These are phyloP conservation scores for Acanthurus tractus DNA, from an alignment of 2,797 vertebrate species.

Conservation along the genomic window DNA sequence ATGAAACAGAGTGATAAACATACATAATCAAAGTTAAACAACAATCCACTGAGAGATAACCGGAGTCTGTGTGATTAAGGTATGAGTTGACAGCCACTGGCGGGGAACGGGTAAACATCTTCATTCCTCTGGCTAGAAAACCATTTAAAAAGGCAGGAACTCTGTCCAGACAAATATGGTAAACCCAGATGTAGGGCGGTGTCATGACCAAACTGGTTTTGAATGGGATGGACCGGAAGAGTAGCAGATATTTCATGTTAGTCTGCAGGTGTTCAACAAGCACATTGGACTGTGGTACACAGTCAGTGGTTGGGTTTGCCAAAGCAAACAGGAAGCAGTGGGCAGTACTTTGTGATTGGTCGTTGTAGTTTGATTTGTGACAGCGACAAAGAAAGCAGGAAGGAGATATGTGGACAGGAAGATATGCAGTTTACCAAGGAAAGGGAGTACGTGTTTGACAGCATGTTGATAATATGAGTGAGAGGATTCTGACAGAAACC, in stretches of 20 bases:
- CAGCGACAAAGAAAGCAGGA: conserved; percentile 25
- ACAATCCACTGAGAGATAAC: conserved; percentile 12
- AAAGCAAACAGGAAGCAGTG: conserved; percentile 77
- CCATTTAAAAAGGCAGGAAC: conserved; percentile 68
- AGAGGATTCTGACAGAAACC: conserved; percentile 39
- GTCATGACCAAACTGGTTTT: conserved; percentile 41
- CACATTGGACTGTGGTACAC: conserved; percentile 20
- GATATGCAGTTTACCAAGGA: conserved; percentile 28
- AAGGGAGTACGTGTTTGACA: conserved; percentile 58
- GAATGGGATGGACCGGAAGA: conserved; percentile 59
- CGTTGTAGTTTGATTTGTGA: conserved; percentile 47
- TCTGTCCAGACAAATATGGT: conserved; percentile 64
- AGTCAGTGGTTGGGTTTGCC: conserved; percentile 32
- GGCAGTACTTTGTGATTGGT: conserved; percentile 53
- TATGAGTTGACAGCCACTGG: conserved; percentile 7
- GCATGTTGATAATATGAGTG: conserved; percentile 48
- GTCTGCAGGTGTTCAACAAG: conserved; percentile 62
- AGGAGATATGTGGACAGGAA: conserved; percentile 41
- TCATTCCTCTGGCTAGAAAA: conserved; percentile 53
- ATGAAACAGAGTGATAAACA: background rate
- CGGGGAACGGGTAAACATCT: conserved; percentile 49
- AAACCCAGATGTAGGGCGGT: conserved; percentile 54
- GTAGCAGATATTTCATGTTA: conserved; percentile 26
- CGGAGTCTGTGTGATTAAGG: background rate
- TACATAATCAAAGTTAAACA: conserved; percentile 14